Evolutionary conservation across 2,888 invertebrate species (phyloP), one percentile per base, ranked within the genome.

Genomic region (Nebria brevicollis): DNA sequence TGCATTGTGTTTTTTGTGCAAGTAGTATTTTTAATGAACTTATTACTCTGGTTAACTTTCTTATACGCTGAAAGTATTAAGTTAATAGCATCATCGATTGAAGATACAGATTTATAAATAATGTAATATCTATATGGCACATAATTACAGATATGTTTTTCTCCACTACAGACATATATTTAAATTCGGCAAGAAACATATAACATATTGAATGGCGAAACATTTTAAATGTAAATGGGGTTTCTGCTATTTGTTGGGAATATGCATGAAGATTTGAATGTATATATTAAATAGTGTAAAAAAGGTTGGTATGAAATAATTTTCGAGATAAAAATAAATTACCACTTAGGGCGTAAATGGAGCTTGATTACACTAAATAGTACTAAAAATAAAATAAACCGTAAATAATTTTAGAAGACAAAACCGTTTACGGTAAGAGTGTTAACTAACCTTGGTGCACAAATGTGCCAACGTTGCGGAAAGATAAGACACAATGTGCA

Each of bases 401-500:
- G 54, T 54, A 54, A 54, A 54, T 54, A 54, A 54, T 54, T 54
- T 54, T 13, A 13, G 54, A 54, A 54, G 54, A 54, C 54, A 54
- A 54, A 54, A 54, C 54, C 54, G 54, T 54, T 54, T 54, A 54
- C 54, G 54, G 54, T 54, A 54, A 54, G 8, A 54, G 54, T 54
- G 54, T 54, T 54, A 54, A 54, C 11, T 54, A 54, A 54, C 54
- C 13, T 54, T 54, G 54, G 7, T 54, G 13, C 54, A 54, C 13
- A 54, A 54, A 54, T 54, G 66, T 64, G 72, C 54, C 80, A 80
- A 80, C 75, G 80, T 80, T 75, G 80, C 75, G 73, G 80, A 80
- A 80, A 80, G 80, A 80, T 80, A 80, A 80, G 80, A 75, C 42
- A 66, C 41, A 75, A 80, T 78, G 80, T 75, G 72, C n/a, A 72